These are phyloP conservation scores for Neocloeon triangulifer DNA, from an alignment of 1,140 invertebrate species.

Conservation along the genomic window DNA sequence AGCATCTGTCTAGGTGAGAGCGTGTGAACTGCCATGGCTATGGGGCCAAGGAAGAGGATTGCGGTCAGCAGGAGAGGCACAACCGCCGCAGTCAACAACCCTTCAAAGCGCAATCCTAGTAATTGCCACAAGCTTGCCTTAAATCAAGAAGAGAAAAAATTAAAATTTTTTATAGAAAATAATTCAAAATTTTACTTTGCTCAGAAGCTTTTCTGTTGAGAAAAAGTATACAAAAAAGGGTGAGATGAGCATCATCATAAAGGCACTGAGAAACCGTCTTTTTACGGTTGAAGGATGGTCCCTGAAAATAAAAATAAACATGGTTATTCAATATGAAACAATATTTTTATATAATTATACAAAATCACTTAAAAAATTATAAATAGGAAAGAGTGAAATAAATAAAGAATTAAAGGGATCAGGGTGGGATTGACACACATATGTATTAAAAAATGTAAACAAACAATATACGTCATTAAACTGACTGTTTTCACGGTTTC, in stretches of 20 bases:
- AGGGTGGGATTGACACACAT: too few species aligned
- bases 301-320: constrained; percentile 26
- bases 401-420: too few species aligned
- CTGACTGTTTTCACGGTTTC: too few species aligned
- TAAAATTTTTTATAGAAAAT: constrained; percentile 5
- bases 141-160: constrained; percentile 11
- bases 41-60: constrained; percentile 63
- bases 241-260: constrained; percentile 52
- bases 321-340: neutral
- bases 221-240: constrained; percentile 51
- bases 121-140: constrained; percentile 41
- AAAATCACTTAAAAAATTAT: too few species aligned
- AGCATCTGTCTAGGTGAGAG: too few species aligned
- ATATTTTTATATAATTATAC: too few species aligned
- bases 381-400: too few species aligned
- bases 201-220: constrained; percentile 29
- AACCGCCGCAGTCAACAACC: constrained; percentile 44
- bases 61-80: constrained; percentile 61
- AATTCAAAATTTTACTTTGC: constrained; percentile 20
- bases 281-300: constrained; percentile 78
- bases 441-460: too few species aligned
- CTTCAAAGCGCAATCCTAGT: constrained; percentile 48
- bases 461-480: too few species aligned
- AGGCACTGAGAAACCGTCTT: constrained; percentile 64
- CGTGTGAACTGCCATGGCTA: too few species aligned